Base-by-base conservation (phyloP, 2,113 vertebrate genomes). In the Apodemus sylvaticus region DNA sequence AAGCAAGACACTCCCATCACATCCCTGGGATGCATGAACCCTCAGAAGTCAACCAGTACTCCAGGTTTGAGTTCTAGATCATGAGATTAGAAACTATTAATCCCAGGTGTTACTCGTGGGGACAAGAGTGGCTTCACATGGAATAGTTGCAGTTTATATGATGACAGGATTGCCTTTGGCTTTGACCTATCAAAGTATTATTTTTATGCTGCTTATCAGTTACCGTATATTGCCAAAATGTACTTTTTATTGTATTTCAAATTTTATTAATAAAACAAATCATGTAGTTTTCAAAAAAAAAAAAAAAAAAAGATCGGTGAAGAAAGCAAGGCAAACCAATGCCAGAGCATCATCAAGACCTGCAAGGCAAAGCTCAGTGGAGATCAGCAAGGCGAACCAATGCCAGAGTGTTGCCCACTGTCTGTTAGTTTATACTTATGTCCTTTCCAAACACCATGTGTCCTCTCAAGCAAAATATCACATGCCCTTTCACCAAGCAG, bases 221-320 rank as follows among this genome's bases (percentile, higher is more conserved):
- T 95, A 16, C 66, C 26, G 2, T 92, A 0, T 58, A 42, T 66
- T 79, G 5, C 8, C n/a, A 93, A 77, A 58, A 60, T 51, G 12
- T 81, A 17, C 13, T 62, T 85, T 60, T 76, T 85, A 60, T 88
- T 95, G 9, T 93, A 78, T 94, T 95, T 94, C 58, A 85, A 70
- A 94, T 95, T 95, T 94, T 76, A 17, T 91, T 94, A 81, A 71
- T 85, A 12, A 66, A 82, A 81, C 94, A 82, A 36, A 89, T 55
- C 24, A 5, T 74, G 1, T 60, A 42, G 12, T 70, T 73, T 88
- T 94, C 42, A 60, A n/a, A n/a, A n/a, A n/a, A n/a, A n/a, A n/a
- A n/a, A n/a, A n/a, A n/a, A 48, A 48, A 13, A 5, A 68, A 36
- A 68, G 31, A 68, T 68, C 66, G 36, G 13, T 17, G 66, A 36